phyloP scores from a whole-genome alignment of 2,797 vertebrate genomes.

The Mycteria americana region DNA sequence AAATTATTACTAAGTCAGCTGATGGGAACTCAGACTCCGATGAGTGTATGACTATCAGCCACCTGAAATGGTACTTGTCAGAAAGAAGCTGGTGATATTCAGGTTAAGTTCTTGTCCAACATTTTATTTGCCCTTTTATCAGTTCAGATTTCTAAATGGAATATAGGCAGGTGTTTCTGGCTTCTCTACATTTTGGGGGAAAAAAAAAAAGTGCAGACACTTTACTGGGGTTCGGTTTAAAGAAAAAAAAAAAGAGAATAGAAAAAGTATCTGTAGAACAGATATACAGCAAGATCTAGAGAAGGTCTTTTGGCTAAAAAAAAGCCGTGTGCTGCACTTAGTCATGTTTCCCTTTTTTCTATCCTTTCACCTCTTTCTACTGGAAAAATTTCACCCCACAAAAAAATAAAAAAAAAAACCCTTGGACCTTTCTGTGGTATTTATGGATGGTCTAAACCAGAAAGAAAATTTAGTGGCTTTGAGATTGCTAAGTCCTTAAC shows the following conservation, averaged over 20 bases:
- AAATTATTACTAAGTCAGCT: conserved; percentile 17
- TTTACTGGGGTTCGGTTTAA: background rate
- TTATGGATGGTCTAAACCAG: background rate
- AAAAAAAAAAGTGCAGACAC: background rate
- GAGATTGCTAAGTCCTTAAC: background rate
- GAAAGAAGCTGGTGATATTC: background rate
- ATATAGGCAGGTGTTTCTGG: background rate
- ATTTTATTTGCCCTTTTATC: background rate
- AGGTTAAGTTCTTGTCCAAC: background rate
- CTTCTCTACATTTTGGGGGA: background rate
- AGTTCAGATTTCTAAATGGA: background rate
- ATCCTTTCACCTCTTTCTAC: background rate
- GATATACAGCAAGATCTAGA: background rate
- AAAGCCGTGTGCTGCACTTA: background rate
- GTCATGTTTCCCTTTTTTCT: background rate
- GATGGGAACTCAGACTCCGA: conserved; percentile 28
- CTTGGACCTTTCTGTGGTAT: background rate
- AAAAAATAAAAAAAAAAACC: background rate
- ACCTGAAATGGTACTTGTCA: background rate
- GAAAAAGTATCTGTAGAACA: background rate
- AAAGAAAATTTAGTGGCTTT: background rate
- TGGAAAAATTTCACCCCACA: background rate
- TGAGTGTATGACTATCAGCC: background rate
- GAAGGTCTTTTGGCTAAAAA: background rate
- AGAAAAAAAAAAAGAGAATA: background rate